Evolutionary conservation across 2,888 invertebrate genomes (phyloP), one percentile per base, ranked within the genome.

Genomic region (Sclerodermus sp.): DNA sequence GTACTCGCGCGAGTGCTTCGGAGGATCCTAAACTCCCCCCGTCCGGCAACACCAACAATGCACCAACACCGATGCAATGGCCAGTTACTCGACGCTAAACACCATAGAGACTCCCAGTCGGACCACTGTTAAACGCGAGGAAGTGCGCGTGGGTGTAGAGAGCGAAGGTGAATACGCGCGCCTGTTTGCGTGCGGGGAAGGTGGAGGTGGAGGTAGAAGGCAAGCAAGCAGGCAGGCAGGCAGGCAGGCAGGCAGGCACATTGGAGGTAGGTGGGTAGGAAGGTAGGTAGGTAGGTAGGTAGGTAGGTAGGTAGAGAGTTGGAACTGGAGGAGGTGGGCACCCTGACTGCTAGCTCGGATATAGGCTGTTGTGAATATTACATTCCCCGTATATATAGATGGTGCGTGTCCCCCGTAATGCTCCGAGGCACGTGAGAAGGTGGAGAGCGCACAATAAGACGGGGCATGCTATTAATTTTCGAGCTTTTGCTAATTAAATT

Each of bases 341-440:
- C 51, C 51, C 58, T 55, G 64, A 57, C 66, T 66, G 65, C 51
- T 54, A 44, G 52, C 62, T 58, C 49, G 62, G 64, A 64, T 67
- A 70, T 67, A 66, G 71, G 68, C 69, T 74, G 73, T 73, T 74
- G 74, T 71, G 74, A 76, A 76, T 77, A 76, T 77, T 77, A 75
- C 76, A 76, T 76, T 76, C 71, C 69, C 69, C 57, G 66, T 68
- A 66, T 68, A 70, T 68, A 68, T 64, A 71, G 62, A 53, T 59
- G 58, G 54, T 53, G 56, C 53, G 57, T 51, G 62, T 59, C 55
- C 57, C 46, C 57, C 51, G 65, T 50, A 51, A 56, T 55, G 62
- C 57, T 64, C 52, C 65, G 51, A 59, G 63, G 55, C 53, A 58
- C 23, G 23, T 29, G 23, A 30, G 42, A 10, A 15, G 23, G 15